Evolutionary conservation across 2,888 invertebrate species (phyloP), one percentile per base, ranked within the genome.

Genomic region (Lasioglossum villosulum): DNA sequence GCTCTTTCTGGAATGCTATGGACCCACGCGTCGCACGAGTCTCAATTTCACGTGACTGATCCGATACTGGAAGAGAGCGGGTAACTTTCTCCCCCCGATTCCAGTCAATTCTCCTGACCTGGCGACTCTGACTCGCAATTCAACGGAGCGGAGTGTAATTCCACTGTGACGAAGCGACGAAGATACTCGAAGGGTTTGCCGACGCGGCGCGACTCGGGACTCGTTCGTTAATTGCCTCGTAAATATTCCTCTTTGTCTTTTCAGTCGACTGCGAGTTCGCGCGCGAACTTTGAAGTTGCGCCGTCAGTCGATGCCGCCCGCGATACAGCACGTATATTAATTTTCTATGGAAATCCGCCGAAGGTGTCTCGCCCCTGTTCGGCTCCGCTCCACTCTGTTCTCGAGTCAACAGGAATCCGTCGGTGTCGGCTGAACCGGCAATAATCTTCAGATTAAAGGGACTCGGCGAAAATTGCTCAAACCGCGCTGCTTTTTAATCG

Each of bases 191-290:
- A 72, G 23, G 8, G 66, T 27, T 63, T 45, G 19, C 10, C 48
- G 66, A 34, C 42, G 14, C 16, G 30, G 59, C 27, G 59, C 23
- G 56, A 42, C 42, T 34, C 30, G 23, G 39, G 27, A 71, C 37
- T 56, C 63, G 37, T 42, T 56, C 82, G 76, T 76, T 81, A 59
- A 83, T 81, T 82, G 56, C 77, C 77, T 52, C 74, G 68, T 70
- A 73, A 59, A 82, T 77, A 82, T 84, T 77, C 82, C 76, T 59
- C 27, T 77, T 59, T 34, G 59, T 34, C 82, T 68, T 68, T 82
- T 48, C n/a, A 39, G 27, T 1, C 48, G 27, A 52, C 56, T 56
- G 48, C 34, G 34, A 19, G 30, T 23, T 23, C 39, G 8, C 23
- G 23, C 37, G 23, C 23, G 19, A 76, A 81, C 72, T 81, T 81